Evolutionary conservation across 2,888 invertebrate genomes (phyloP).

Genomic region (Coecobrya sp.): DNA sequence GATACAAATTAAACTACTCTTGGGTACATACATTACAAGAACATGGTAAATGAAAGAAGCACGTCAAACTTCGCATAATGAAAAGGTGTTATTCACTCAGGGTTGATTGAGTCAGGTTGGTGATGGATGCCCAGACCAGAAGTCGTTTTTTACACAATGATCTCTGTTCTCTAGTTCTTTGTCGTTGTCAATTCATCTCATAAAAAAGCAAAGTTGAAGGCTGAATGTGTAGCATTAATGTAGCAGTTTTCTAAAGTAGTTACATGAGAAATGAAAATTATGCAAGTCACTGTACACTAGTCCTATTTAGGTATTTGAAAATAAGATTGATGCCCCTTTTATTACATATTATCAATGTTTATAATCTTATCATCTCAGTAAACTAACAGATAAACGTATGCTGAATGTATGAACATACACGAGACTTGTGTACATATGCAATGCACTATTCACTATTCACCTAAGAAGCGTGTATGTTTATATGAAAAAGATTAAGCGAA

Average conservation of each 20-base stretch:
- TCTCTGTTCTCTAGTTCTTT: constrained; percentile 6
- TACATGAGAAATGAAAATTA: constrained; percentile 22
- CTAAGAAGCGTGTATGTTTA: not conserved
- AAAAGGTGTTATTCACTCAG: constrained; percentile 9
- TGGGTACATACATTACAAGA: not conserved
- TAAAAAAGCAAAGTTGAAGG: constrained; percentile 38
- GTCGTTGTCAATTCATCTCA: constrained; percentile 72
- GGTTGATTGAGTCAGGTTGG: constrained; percentile 56
- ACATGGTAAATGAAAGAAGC: not conserved
- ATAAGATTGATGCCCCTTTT: not conserved
- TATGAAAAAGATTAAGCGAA: not conserved
- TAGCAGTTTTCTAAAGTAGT: not conserved
- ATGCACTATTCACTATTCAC: too few species aligned
- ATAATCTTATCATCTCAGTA: not conserved
- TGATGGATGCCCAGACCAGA: constrained; percentile 43
- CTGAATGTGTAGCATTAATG: not conserved
- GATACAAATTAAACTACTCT: constrained; percentile 52
- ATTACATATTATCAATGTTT: constrained; percentile 33
- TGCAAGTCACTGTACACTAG: constrained; percentile 61
- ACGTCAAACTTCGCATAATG: not conserved
- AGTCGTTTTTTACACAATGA: not conserved
- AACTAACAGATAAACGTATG: not conserved
- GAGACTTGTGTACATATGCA: not conserved
- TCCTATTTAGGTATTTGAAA: not conserved
- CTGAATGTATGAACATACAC: not conserved